Evolutionary conservation across 2,888 invertebrate species (phyloP), one percentile per base, ranked within the genome.

Genomic region (Hedychridium roseum): DNA sequence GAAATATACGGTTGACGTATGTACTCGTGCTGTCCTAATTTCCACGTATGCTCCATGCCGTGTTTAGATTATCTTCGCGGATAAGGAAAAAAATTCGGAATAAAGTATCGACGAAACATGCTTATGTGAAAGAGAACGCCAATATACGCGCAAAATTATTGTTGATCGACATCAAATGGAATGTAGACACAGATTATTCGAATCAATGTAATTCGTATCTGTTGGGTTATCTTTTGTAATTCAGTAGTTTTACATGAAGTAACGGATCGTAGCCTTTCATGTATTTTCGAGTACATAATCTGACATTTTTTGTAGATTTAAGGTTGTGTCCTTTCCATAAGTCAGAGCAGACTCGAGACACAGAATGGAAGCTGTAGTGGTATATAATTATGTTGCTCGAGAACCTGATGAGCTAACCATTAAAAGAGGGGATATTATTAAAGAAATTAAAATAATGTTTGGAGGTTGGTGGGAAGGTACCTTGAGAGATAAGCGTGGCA

Each of bases 401-500:
- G 92, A 94, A 80, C 82, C 88, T 1, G 93, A 93, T 76, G 94
- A 95, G 82, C 81, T 95, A 73, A 88, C 89, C 32, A 84, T 95
- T 59, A 84, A 86, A 60, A 90, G 89, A 68, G 94, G 94, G 46
- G 92, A 94, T 79, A 83, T 92, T 54, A 87, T 95, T 67, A 87
- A 86, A 58, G 89, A 91, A 73, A 91, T 94, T 41, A 85, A 87
- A 68, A 84, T 87, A 64, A 85, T 89, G 68, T 84, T 88, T 18
- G 92, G 91, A 44, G 94, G 94, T 51, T 96, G 96, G 94, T 94
- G 91, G 91, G 88, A 91, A 78, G 95, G 95, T n/a, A 88, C 88
- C 50, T 81, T 94, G 43, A 82, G 82, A 49, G 92, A 92, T 49
- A 87, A 88, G 70, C 86, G 86, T 53, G 95, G 95, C 68, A 88